Base-by-base conservation (phyloP, 2,797 vertebrate genomes). In the Helostoma temminkii region DNA sequence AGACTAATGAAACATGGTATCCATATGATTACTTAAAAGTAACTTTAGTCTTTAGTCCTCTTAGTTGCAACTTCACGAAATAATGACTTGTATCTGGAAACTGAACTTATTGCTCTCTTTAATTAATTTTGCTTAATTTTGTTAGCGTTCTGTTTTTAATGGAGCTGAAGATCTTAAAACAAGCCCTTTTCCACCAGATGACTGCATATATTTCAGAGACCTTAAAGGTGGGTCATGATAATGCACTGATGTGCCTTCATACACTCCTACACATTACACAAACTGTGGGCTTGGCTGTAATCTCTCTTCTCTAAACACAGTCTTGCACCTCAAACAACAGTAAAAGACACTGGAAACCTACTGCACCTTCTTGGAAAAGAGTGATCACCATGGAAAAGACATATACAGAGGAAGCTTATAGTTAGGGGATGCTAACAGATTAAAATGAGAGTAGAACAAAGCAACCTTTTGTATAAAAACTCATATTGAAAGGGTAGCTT, bases 181-280 rank as follows among this genome's bases (percentile, higher is more conserved):
- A 39, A 39, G 3, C 6, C 2, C 12, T 30, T 6, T 36, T 28
- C 26, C 12, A 41, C 16, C 24, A 26, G 10, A 7, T 43, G 16
- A 66, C 56, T 4, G 12, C 46, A 16, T 30, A 37, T 0, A n/a
- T 42, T 24, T 10, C 8, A 34, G 34, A 39, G 36, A 39, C 56
- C 41, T 60, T 45, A 65, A 45, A 46, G 19, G 21, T n/a, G n/a
- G n/a, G n/a, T n/a, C 59, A 39, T 42, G 62, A 76, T 55, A 69
- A 32, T 46, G 37, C 50, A 16, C 46, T 66, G 56, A 76, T 80
- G 58, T 57, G 36, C 53, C 53, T 37, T 26, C 52, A 77, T 52
- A 71, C 42, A 74, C 71, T 71, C 56, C 48, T 22, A 60, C 54
- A 82, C 73, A 84, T 83, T 65, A 83, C 54, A 68, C 66, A 78